These are phyloP conservation scores for Fregetta grallaria DNA, from an alignment of 2,113 vertebrate species.

Conservation along the genomic window DNA sequence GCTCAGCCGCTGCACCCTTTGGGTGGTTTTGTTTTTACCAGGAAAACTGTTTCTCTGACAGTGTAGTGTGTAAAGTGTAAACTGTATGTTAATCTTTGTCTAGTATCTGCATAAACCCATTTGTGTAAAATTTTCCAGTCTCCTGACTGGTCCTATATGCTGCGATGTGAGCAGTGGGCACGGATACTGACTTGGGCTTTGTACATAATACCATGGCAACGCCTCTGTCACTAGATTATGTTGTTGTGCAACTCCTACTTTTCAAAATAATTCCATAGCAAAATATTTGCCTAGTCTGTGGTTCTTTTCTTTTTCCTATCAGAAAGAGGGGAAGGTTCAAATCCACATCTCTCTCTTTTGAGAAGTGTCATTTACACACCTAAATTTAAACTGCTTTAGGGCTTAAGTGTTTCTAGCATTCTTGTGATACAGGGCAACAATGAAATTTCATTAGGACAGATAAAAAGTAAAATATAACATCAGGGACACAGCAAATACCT, in stretches of 20 bases:
- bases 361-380: fast-evolving
- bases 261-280: not conserved
- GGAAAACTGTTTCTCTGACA: not conserved
- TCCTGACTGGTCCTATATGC: not conserved
- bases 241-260: not conserved
- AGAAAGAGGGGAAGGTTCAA: not conserved
- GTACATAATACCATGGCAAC: not conserved
- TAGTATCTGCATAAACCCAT: not conserved
- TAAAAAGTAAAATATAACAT: not conserved
- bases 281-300: not conserved
- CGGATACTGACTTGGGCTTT: not conserved
- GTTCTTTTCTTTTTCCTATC: not conserved
- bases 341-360: not conserved
- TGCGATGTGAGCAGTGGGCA: not conserved
- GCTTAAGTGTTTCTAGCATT: not conserved
- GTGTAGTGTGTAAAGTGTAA: not conserved
- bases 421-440: not conserved
- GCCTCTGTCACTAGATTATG: not conserved
- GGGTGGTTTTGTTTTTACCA: not conserved
- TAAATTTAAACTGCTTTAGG: not conserved
- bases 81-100: not conserved
- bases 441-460: not conserved
- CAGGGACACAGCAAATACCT: not conserved
- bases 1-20: not conserved
- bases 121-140: not conserved